Evolutionary conservation across 2,797 vertebrate species (phyloP).

Genomic region (Threskiornis aethiopicus): DNA sequence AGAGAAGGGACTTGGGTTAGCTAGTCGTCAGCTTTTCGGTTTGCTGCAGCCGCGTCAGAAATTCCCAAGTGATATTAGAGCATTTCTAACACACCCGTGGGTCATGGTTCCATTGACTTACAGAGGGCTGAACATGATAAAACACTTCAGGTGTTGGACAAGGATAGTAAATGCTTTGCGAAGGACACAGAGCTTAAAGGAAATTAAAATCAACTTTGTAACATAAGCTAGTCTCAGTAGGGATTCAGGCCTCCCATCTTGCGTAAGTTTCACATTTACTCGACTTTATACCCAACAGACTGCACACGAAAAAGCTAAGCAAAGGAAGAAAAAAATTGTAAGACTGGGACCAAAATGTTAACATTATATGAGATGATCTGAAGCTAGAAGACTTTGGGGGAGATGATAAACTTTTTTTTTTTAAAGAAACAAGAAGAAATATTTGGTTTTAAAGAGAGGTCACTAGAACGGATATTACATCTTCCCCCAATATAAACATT

Average conservation of each 20-base stretch:
- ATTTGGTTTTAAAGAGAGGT: neutral
- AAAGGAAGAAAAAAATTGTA: neutral
- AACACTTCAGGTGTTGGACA: conserved; percentile 19
- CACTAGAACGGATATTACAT: neutral
- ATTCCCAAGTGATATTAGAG: neutral
- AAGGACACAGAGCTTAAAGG: conserved; percentile 24
- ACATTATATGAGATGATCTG: neutral
- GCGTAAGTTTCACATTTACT: neutral
- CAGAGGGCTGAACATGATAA: neutral
- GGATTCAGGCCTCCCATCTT: conserved; percentile 16
- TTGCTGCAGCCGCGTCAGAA: neutral
- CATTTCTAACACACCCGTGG: neutral
- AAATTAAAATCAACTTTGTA: conserved; percentile 54
- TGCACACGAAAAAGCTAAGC: neutral
- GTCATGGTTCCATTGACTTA: neutral
- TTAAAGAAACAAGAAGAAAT: neutral
- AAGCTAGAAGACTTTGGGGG: neutral
- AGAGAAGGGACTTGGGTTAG: neutral
- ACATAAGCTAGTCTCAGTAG: neutral
- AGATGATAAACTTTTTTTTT: neutral
- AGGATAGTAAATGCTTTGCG: neutral
- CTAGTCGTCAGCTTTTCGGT: neutral
- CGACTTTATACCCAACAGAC: neutral
- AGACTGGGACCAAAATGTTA: neutral
- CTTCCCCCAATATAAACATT: neutral